phyloP scores from a whole-genome alignment of 2,888 invertebrate species.

The Oeneis ivallda region DNA sequence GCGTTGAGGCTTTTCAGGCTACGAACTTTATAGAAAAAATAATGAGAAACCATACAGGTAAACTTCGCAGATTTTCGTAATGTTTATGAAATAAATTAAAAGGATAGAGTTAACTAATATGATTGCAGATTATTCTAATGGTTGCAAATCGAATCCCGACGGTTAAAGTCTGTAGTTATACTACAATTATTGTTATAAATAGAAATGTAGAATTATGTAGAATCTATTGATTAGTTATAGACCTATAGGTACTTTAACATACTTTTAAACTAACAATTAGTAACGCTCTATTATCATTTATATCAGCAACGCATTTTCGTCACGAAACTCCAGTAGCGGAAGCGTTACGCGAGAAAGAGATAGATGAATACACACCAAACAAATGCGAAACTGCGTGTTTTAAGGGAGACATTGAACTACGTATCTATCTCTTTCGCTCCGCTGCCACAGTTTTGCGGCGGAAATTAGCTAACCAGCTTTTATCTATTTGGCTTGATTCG shows the following conservation, averaged over 20 bases:
- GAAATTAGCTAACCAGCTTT: too few relatives aligned
- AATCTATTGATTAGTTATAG: neutral
- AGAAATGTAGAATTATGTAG: neutral
- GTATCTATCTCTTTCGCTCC: too few relatives aligned
- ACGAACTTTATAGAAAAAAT: neutral
- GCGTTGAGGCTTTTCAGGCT: slow-evolving; percentile 4
- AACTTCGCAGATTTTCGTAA: neutral
- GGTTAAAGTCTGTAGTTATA: neutral
- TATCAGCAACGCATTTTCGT: neutral
- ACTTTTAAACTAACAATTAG: neutral
- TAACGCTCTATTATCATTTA: neutral
- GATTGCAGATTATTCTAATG: neutral
- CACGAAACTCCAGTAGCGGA: neutral
- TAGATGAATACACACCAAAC: too few relatives aligned
- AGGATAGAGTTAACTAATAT: neutral
- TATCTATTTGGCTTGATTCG: too few relatives aligned
- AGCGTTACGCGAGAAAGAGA: too few relatives aligned
- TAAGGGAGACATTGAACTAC: too few relatives aligned
- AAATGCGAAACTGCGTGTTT: too few relatives aligned
- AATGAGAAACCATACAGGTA: neutral
- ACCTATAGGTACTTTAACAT: neutral
- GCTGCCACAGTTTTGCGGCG: too few relatives aligned
- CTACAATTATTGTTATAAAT: neutral
- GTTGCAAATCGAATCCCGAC: neutral
- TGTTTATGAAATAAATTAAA: neutral